Conservation (phyloP, 2,888 invertebrate species). For the Stenichneumon culpator region DNA sequence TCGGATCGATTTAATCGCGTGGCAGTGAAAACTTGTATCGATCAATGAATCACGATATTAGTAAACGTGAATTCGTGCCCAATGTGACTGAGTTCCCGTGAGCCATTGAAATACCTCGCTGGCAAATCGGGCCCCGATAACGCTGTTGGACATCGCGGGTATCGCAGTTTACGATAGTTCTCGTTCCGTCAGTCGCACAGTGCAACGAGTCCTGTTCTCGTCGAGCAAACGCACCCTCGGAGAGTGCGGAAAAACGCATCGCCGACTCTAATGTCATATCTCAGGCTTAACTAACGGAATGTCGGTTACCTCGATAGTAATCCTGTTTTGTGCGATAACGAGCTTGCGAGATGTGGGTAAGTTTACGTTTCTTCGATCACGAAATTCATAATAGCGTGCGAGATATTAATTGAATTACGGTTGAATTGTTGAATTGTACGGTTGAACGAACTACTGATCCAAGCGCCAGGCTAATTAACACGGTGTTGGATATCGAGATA, state of each 20-base stretch:
- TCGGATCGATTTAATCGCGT: slow-evolving; percentile 41
- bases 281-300: slow-evolving; percentile 27
- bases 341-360: slow-evolving; percentile 48
- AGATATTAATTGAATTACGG: slow-evolving; percentile 38
- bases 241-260: neutral
- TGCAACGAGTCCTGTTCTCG: slow-evolving; percentile 24
- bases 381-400: neutral
- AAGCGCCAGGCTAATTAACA: slow-evolving; percentile 31
- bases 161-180: slow-evolving; percentile 36
- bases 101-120: slow-evolving; percentile 2
- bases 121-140: slow-evolving; percentile 22
- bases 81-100: neutral
- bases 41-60: slow-evolving; percentile 61
- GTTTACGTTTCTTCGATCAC: slow-evolving; percentile 25
- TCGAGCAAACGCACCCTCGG: neutral
- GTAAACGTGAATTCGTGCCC: slow-evolving; percentile 36
- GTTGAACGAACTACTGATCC: neutral
- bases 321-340: slow-evolving; percentile 57
- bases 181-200: slow-evolving; percentile 2
- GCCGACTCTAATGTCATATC: slow-evolving; percentile 12
- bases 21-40: slow-evolving; percentile 58
- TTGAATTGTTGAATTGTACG: slow-evolving; percentile 5
- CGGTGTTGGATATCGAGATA: neutral
- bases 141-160: slow-evolving; percentile 4
- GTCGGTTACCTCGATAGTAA: slow-evolving; percentile 55